phyloP scores from a whole-genome alignment of 2,113 vertebrate species.

The Rana temporaria region DNA sequence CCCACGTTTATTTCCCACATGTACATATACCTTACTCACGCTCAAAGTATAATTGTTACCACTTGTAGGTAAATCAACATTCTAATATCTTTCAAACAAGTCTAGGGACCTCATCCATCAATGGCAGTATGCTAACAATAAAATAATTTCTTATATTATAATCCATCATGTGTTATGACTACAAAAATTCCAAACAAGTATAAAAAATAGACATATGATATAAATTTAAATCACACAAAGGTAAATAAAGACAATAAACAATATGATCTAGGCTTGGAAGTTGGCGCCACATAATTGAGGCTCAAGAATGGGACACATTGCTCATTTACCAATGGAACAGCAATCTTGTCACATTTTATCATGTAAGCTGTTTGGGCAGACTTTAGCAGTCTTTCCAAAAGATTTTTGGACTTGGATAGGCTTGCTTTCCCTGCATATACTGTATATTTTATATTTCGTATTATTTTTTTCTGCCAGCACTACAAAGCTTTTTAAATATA shows the following conservation, averaged over 20 bases:
- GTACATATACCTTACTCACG: background rate
- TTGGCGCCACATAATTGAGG: background rate
- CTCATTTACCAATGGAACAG: too few relatives aligned
- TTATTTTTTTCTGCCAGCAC: too few relatives aligned
- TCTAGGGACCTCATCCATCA: conserved; percentile 17
- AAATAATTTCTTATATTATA: background rate
- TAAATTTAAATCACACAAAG: background rate
- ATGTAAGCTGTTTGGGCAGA: too few relatives aligned
- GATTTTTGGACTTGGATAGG: too few relatives aligned
- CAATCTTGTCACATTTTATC: too few relatives aligned
- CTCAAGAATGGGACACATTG: too few relatives aligned
- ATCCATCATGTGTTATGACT: background rate
- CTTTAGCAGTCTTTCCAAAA: too few relatives aligned
- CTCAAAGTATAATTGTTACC: conserved; percentile 33
- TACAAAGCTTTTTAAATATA: too few relatives aligned
- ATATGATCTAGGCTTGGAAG: too few relatives aligned
- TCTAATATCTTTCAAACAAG: conserved; percentile 16
- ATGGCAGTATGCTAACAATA: background rate
- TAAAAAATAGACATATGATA: background rate
- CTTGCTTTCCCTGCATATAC: too few relatives aligned
- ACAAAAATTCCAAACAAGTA: background rate
- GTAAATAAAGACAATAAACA: background rate
- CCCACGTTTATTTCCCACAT: background rate
- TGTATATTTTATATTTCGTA: too few relatives aligned
- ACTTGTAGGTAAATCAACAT: background rate